Evolutionary conservation across 1,140 invertebrate genomes (phyloP), one percentile per base, ranked within the genome.

Genomic region (Antheraea pernyi): DNA sequence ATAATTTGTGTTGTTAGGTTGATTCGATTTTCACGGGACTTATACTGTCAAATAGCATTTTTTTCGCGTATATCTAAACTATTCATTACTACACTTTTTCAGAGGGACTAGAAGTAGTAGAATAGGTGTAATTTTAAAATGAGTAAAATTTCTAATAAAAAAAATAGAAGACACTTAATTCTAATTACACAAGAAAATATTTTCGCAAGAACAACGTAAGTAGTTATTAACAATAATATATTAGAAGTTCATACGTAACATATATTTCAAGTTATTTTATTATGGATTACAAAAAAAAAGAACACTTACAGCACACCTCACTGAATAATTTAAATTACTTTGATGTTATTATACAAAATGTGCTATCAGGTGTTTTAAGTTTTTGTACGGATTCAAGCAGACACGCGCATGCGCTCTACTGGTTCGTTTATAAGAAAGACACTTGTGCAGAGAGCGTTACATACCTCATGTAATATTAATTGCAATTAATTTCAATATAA

Each of bases 371-470:
- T 48, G 13, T 48, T 48, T 11, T 48, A 13, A 3, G 7, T 48
- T 48, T 48, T 48, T 7, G 13, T 48, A 10, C 46, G 46, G 11
- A 48, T 48, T 48, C 46, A 48, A 39, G 13, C 46, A 48, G n/a
- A 60, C 8, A 30, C 18, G 60, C 60, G 60, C 22, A 6, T 62
- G 60, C 7, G 22, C 22, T 62, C n/a, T 19, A 19, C 59, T 60
- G 22, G 18, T 18, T 30, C 7, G 13, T 48, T 48, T 48, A 13
- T 48, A 48, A 48, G 46, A 10, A 22, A 73, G 70, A 77, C 71
- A 46, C 39, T 22, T 77, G 76, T 67, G 63, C 67, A 74, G 76
- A 74, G 69, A 77, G 76, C 73, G 76, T 74, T 64, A 74, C 60
- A 30, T 30, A 60, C 16, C 59, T 60, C 59, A 16, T 19, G 8